phyloP scores from a whole-genome alignment of 2,797 vertebrate genomes.

The Acanthis flammea region DNA sequence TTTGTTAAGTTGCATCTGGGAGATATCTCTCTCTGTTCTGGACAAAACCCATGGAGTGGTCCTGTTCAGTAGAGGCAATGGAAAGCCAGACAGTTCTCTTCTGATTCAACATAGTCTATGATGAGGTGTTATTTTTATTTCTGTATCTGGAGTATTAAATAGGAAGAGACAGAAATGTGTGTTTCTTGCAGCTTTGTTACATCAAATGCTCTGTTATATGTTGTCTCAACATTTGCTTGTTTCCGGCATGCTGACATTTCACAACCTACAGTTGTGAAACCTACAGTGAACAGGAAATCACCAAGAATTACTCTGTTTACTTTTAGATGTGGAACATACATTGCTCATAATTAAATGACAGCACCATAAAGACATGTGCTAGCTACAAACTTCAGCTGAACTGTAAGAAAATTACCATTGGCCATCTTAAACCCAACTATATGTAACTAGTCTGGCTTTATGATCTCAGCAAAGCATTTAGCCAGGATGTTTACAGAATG shows the following conservation, averaged over 20 bases:
- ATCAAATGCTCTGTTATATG: neutral
- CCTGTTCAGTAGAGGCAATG: neutral
- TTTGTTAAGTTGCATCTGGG: neutral
- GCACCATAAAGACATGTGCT: neutral
- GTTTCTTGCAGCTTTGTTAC: constrained; percentile 5
- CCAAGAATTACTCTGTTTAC: neutral
- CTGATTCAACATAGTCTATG: neutral
- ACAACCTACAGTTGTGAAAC: neutral
- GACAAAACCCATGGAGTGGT: neutral
- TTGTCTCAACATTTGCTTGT: neutral
- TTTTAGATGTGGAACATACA: neutral
- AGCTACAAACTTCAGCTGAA: neutral
- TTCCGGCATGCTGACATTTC: neutral
- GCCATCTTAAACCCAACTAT: neutral
- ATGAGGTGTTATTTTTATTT: neutral
- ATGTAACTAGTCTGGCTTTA: neutral
- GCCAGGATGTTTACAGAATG: neutral
- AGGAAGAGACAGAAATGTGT: neutral
- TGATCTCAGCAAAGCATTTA: neutral
- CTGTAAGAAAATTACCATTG: neutral
- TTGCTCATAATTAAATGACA: neutral
- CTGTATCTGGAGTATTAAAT: neutral
- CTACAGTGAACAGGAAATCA: constrained; percentile 23
- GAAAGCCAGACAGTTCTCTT: neutral
- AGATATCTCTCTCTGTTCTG: neutral